These are phyloP conservation scores for Urophycis tenuis DNA, from an alignment of 2,797 vertebrate genomes.

Conservation along the genomic window DNA sequence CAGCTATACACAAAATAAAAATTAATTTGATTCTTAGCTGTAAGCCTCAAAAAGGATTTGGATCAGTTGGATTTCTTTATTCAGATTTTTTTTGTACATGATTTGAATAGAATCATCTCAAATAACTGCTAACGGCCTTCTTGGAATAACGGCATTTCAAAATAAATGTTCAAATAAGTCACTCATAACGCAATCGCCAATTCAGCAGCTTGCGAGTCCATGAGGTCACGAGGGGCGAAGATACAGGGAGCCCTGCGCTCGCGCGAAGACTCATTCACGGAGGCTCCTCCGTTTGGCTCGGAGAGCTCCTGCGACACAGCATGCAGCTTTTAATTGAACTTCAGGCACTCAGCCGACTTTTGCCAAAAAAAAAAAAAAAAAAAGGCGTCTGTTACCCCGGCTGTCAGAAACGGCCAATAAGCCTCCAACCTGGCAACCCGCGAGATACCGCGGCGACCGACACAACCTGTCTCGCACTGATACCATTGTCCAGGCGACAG, in stretches of 20 bases:
- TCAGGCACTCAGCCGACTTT: constrained; percentile 51
- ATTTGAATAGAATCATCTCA: not conserved
- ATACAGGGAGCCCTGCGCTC: constrained; percentile 42
- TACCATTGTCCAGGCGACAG: constrained; percentile 34
- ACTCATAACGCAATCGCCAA: too few relatives aligned
- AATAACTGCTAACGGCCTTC: constrained; percentile 7
- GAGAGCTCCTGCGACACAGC: constrained; percentile 43
- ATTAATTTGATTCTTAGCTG: not conserved
- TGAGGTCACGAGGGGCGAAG: constrained; percentile 19
- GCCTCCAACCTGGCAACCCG: constrained; percentile 47
- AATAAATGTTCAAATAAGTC: not conserved
- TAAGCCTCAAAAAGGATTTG: constrained; percentile 1
- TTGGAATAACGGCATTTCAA: not conserved
- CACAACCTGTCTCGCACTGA: constrained; percentile 42
- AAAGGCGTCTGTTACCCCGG: constrained; percentile 56
- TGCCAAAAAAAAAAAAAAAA: constrained; percentile 37
- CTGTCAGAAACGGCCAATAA: constrained; percentile 62
- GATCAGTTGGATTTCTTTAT: not conserved
- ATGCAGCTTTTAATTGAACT: constrained; percentile 62
- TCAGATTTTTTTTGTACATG: not conserved
- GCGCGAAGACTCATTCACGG: constrained; percentile 38
- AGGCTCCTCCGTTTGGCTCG: constrained; percentile 49
- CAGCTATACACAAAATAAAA: not conserved
- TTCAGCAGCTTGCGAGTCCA: not conserved
- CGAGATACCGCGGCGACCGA: constrained; percentile 27